Base-by-base conservation (phyloP, 2,888 invertebrate species). In the Cinara cedri region DNA sequence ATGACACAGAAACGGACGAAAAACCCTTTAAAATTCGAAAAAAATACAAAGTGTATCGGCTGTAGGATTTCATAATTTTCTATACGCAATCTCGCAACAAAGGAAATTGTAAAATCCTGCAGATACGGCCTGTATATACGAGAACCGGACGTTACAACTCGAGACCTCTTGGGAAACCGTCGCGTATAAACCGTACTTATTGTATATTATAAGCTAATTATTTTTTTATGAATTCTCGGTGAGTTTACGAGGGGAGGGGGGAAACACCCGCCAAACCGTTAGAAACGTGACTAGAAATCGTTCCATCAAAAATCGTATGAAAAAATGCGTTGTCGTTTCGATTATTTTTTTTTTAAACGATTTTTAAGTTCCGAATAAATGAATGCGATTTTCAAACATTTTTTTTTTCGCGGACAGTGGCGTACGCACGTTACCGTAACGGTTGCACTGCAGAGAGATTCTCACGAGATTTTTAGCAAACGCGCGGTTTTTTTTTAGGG, bases 381-480 rank as follows among this genome's bases (percentile, higher is more conserved):
- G 66, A 34, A 14, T 65, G 66, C 9, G n/a, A 8, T 44, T 1
- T 21, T 21, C 19, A 1, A n/a, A n/a, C n/a, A 13, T 21, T 65
- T 4, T 21, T 21, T 65, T 24, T 13, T 24, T 13, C 8, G 57
- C 6, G 57, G 24, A 57, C 57, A 57, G 24, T 57, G 14, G 34
- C 34, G 11, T 19, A 54, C 21, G 9, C 21, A n/a, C 14, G 49
- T 62, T 62, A 34, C 62, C 16, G 6, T 54, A 42, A 42, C 54
- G 54, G 63, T 74, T 8, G 11, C 55, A 19, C n/a, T 8, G 11
- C 55, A 19, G 11, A 57, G 16, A 26, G 19, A 66, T 76, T 76
- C 76, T 76, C 76, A 76, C 76, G 76, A 72, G 62, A 49, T 72
- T 72, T 72, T 72, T 72, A n/a, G 72, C 62, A 11, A 57, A 57